A percentile compares a stretch with the other conserved stretches of the same genome.
These are phyloP conservation scores for Iselma pallidipennis DNA, from an alignment of 2,888 invertebrate genomes.

Conservation along the genomic window DNA sequence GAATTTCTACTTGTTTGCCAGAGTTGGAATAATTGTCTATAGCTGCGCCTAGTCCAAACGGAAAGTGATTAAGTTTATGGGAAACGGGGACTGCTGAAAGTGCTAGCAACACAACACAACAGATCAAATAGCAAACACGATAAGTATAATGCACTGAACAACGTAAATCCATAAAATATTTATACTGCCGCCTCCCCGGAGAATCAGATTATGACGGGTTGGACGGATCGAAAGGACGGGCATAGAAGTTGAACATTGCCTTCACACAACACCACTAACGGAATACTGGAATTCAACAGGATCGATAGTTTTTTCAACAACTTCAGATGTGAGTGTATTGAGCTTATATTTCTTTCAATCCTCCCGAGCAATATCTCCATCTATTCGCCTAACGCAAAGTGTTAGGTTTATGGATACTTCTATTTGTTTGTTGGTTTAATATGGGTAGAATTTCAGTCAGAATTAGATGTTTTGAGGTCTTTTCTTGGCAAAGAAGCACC, in stretches of 20 bases:
- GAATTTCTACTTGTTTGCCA: background rate
- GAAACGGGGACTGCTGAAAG: conserved; percentile 34
- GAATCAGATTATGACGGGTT: conserved; percentile 56
- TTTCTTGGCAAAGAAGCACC: too few relatives aligned
- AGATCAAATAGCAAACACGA: conserved; percentile 56
- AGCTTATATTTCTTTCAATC: conserved; percentile 49
- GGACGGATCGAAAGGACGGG: conserved; percentile 15
- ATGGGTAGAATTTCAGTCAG: too few relatives aligned
- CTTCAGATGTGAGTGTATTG: background rate
- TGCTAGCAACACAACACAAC: conserved; percentile 46
- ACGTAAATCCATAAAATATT: conserved; percentile 59
- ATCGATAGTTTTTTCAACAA: conserved; percentile 1
- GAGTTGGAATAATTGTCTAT: background rate
- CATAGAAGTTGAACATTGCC: background rate
- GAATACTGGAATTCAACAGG: conserved; percentile 1
- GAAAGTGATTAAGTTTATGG: conserved; percentile 12
- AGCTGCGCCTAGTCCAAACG: background rate
- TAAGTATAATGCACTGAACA: conserved; percentile 58
- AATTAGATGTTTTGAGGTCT: too few relatives aligned
- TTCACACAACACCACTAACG: background rate
- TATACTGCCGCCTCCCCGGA: conserved; percentile 51
- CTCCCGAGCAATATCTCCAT: conserved; percentile 54
- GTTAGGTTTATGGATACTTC: background rate
- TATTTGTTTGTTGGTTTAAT: background rate
- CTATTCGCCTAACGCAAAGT: conserved; percentile 39